phyloP scores from a whole-genome alignment of 1,140 invertebrate genomes.

The Daktulosphaira vitifoliae region DNA sequence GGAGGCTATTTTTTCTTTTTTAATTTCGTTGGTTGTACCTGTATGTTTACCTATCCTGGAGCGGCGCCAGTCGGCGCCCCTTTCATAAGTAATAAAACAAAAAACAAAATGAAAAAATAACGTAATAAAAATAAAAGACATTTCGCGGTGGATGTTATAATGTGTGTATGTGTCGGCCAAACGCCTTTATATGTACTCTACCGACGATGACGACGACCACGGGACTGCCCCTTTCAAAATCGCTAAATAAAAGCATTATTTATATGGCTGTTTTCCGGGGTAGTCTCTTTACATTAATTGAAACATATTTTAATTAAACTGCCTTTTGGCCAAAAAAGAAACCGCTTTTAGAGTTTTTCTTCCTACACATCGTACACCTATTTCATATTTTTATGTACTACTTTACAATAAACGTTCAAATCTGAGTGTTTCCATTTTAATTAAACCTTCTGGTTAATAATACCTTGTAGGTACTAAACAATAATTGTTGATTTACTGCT shows the following conservation, averaged over 20 bases:
- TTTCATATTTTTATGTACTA: not conserved
- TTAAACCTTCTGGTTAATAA: too few relatives aligned
- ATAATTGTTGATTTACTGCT: too few relatives aligned
- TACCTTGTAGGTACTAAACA: too few relatives aligned
- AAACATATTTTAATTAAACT: constrained; percentile 31
- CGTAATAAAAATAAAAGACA: constrained; percentile 33
- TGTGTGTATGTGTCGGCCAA: constrained; percentile 3
- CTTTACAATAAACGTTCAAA: constrained; percentile 2
- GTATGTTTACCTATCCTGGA: constrained; percentile 13
- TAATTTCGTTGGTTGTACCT: constrained; percentile 28
- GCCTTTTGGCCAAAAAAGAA: constrained; percentile 22
- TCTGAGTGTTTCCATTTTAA: constrained; percentile 1
- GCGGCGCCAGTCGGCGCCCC: constrained; percentile 32
- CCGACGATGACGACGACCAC: constrained; percentile 3
- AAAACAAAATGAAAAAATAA: constrained; percentile 13
- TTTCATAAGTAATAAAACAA: constrained; percentile 30
- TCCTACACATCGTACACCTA: not conserved
- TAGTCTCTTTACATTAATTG: constrained; percentile 20
- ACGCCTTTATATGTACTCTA: constrained; percentile 27
- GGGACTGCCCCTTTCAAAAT: constrained; percentile 27
- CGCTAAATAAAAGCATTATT: constrained; percentile 25
- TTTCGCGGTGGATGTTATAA: constrained; percentile 17
- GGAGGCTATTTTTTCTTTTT: constrained; percentile 15
- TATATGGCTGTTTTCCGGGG: constrained; percentile 28
- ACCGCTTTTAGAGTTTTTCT: constrained; percentile 5